Percentiles rank a stretch among this genome's conserved stretches.
Conservation (phyloP, 1,140 invertebrate species). For the Trichogramma pretiosum region DNA sequence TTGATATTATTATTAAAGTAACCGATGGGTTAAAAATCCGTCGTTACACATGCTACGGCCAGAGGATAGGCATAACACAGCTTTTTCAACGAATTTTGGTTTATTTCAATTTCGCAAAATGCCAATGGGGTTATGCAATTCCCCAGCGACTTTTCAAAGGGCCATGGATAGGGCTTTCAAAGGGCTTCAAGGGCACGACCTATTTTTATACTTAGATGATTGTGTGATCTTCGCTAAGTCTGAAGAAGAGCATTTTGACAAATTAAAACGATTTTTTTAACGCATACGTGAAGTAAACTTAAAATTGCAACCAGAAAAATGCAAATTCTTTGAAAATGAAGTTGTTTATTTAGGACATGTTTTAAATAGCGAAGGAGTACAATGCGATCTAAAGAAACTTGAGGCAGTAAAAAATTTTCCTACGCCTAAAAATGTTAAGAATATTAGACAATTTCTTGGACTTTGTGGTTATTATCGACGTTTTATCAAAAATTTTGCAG, state of each 20-base stretch:
- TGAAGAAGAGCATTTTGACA: background rate
- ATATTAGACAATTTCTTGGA: slow-evolving; percentile 1
- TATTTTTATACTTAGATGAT: background rate
- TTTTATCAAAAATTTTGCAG: slow-evolving; percentile 13
- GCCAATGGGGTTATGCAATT: too few species aligned
- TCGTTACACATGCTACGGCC: background rate
- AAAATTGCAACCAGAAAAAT: too few species aligned
- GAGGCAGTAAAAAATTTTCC: background rate
- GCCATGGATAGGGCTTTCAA: background rate
- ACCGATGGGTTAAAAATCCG: slow-evolving; percentile 6
- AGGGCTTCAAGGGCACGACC: background rate
- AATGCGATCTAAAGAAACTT: background rate
- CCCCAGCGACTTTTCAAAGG: background rate
- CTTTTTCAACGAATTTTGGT: background rate
- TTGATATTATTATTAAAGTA: slow-evolving; percentile 16
- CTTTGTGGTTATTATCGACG: background rate
- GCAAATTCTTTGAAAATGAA: too few species aligned
- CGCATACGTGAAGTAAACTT: background rate
- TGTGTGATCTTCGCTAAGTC: background rate
- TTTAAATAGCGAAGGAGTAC: background rate
- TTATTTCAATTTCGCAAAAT: slow-evolving; percentile 1
- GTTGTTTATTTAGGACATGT: background rate
- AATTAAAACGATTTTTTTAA: background rate
- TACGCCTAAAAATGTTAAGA: background rate
- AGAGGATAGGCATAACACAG: background rate